phyloP scores from a whole-genome alignment of 2,113 vertebrate genomes.

The Scomber japonicus region DNA sequence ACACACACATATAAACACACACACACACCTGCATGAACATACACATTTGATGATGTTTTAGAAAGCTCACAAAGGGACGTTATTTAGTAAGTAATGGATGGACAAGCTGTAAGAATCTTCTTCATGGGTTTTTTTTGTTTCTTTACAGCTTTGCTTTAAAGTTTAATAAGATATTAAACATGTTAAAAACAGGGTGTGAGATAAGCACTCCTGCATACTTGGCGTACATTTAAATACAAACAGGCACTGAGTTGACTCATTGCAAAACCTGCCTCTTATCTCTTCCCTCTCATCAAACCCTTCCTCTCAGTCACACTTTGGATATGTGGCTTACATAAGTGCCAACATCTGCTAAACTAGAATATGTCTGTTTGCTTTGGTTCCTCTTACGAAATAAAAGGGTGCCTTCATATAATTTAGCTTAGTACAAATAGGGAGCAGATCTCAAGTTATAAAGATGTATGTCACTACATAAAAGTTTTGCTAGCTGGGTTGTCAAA shows the following conservation, averaged over 20 bases:
- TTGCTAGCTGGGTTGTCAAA: slow-evolving; percentile 42
- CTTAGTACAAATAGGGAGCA: not conserved
- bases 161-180: not conserved
- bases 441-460: slow-evolving; percentile 17
- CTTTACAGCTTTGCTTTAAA: slow-evolving; percentile 15
- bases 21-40: slow-evolving; percentile 42
- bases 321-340: not conserved
- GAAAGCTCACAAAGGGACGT: slow-evolving; percentile 15
- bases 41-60: slow-evolving; percentile 31
- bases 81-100: slow-evolving; percentile 14
- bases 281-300: no score
- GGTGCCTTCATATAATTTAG: not conserved
- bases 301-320: slow-evolving; percentile 10
- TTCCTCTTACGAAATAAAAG: not conserved
- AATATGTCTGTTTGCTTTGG: slow-evolving; percentile 1
- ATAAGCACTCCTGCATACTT: no score
- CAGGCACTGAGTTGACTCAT: not conserved
- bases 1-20: not conserved
- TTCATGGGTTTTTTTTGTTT: not conserved
- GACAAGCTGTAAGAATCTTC: slow-evolving; percentile 16
- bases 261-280: not conserved
- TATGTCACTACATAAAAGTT: slow-evolving; percentile 33
- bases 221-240: not conserved
- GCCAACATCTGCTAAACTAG: not conserved
- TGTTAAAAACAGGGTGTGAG: no score